These are phyloP conservation scores for Torymus texanus DNA, from an alignment of 2,888 invertebrate genomes.

Conservation along the genomic window DNA sequence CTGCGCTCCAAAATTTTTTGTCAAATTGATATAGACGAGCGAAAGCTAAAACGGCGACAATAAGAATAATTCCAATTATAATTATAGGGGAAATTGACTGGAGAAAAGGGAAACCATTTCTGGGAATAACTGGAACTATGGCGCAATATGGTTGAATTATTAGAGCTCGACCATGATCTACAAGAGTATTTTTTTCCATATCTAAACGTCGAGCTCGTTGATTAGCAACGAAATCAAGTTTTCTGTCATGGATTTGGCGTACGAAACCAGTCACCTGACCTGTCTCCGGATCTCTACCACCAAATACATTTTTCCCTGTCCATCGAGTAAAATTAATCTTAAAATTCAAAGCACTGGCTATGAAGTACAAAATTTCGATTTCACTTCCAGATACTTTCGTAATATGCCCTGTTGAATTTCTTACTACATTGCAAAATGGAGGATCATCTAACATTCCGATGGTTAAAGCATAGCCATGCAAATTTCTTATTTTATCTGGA, in stretches of 20 bases:
- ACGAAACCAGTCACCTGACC: background rate
- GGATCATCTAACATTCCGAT: conserved; percentile 9
- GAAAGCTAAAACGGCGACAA: background rate
- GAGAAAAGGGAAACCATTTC: no score
- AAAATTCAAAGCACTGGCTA: conserved; percentile 23
- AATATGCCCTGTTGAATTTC: conserved; percentile 35
- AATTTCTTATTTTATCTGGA: conserved; percentile 24
- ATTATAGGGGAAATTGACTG: background rate
- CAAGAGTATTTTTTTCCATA: background rate
- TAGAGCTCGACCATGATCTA: background rate
- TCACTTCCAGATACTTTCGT: background rate
- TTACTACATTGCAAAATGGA: conserved; percentile 16
- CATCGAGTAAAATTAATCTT: conserved; percentile 5
- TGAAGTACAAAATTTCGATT: background rate
- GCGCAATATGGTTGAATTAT: background rate
- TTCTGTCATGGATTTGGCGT: background rate
- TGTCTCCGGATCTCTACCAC: background rate
- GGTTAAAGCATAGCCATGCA: conserved; percentile 14
- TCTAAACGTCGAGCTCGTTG: background rate
- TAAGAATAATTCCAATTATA: background rate
- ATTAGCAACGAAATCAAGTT: background rate
- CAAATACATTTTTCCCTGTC: background rate
- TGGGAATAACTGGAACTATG: conserved; percentile 7
- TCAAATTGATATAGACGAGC: background rate
- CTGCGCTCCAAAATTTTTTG: background rate